These are phyloP conservation scores for Sepiola atlantica DNA, from an alignment of 2,888 invertebrate genomes.

Conservation along the genomic window DNA sequence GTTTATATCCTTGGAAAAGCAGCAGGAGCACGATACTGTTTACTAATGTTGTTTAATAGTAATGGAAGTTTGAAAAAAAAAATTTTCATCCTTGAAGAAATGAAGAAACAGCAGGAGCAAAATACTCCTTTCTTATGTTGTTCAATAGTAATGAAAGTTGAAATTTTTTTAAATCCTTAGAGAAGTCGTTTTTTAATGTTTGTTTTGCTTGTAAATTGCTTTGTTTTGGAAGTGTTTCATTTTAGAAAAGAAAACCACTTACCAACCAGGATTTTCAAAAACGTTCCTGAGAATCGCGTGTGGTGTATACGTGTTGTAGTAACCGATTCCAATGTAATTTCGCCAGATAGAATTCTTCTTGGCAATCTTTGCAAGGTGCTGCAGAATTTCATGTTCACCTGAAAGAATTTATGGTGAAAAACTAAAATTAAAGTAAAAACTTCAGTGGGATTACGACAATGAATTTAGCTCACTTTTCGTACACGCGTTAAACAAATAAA, in stretches of 20 bases:
- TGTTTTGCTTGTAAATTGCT: too few species aligned
- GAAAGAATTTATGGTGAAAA: constrained; percentile 52
- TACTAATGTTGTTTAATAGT: too few species aligned
- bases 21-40: too few species aligned
- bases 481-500: too few species aligned
- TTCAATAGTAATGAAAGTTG: too few species aligned
- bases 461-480: neutral
- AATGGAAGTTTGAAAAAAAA: too few species aligned
- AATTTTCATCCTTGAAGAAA: too few species aligned
- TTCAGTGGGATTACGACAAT: neutral
- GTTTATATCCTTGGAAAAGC: too few species aligned
- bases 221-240: neutral
- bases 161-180: too few species aligned
- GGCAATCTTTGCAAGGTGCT: constrained; percentile 65
- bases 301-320: constrained; percentile 97
- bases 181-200: too few species aligned
- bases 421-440: neutral
- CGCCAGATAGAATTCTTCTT: constrained; percentile 93
- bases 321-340: constrained; percentile 98
- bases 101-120: neutral
- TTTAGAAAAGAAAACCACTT: constrained; percentile 60
- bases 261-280: constrained; percentile 99
- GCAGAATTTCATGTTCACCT: constrained; percentile 93
- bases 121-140: neutral
- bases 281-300: constrained; percentile 96